A percentile compares a stretch with the other conserved stretches of the same genome.
phyloP scores from a whole-genome alignment of 2,888 invertebrate genomes.

The Trichogramma evanescens region DNA sequence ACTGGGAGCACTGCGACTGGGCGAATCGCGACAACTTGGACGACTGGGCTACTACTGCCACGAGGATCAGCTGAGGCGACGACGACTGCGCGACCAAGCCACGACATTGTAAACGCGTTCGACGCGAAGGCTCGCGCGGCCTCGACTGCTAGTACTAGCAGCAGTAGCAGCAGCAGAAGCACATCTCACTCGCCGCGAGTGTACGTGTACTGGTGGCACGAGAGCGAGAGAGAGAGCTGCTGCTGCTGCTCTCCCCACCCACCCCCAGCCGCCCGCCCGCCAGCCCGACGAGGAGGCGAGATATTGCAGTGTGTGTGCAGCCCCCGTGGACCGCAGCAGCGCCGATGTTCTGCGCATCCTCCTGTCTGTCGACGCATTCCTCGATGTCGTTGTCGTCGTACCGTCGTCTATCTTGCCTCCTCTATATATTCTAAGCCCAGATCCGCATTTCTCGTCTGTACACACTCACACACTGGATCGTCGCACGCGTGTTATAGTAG shows the following conservation, averaged over 20 bases:
- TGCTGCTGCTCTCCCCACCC: constrained; percentile 11
- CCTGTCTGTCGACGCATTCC: not conserved
- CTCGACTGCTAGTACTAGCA: constrained; percentile 38
- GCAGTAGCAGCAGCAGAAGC: too few species aligned
- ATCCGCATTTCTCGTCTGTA: too few species aligned
- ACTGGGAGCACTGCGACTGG: not conserved
- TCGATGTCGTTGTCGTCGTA: too few species aligned
- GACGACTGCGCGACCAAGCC: constrained; percentile 30
- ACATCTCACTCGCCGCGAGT: too few species aligned
- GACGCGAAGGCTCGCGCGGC: constrained; percentile 40
- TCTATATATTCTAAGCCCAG: too few species aligned
- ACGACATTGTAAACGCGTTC: constrained; percentile 43
- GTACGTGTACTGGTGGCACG: too few species aligned
- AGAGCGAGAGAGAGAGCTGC: too few species aligned
- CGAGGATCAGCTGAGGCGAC: constrained; percentile 5
- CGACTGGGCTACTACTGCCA: too few species aligned
- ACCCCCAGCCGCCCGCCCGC: not conserved
- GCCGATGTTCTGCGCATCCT: not conserved
- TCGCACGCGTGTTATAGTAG: too few species aligned
- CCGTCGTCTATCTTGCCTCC: too few species aligned
- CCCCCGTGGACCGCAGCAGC: constrained; percentile 7
- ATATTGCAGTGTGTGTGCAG: not conserved
- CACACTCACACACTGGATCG: too few species aligned
- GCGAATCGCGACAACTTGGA: not conserved
- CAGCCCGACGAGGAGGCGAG: not conserved